Conservation (phyloP, 2,888 invertebrate species). For the Seira musarum region DNA sequence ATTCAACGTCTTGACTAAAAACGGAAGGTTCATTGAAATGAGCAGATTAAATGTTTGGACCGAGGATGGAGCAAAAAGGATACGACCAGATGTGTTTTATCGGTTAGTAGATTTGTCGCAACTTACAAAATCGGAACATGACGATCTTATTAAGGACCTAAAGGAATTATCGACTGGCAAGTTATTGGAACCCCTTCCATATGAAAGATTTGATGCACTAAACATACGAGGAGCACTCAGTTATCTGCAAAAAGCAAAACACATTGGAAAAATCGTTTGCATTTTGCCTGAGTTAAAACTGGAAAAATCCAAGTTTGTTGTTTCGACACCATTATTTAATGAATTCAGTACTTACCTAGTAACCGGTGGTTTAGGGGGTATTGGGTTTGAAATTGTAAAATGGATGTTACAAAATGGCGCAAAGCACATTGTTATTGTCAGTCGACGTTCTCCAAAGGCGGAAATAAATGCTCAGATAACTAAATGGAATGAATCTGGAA, state of each 20-base stretch:
- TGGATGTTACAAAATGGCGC: conserved; percentile 52
- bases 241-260: conserved; percentile 56
- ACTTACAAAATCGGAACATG: conserved; percentile 2
- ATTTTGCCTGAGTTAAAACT: conserved; percentile 45
- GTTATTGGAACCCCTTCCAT: conserved; percentile 44
- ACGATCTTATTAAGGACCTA: conserved; percentile 9
- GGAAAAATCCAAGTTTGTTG: conserved; percentile 1
- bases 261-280: conserved; percentile 58
- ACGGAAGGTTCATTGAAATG: conserved; percentile 61
- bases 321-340: conserved; percentile 31
- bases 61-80: conserved; percentile 41
- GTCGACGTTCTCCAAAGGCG: conserved; percentile 17
- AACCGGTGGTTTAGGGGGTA: conserved; percentile 51
- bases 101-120: conserved; percentile 44
- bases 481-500: conserved; percentile 26
- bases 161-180: conserved; percentile 8
- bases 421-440: conserved; percentile 40
- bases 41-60: conserved; percentile 52
- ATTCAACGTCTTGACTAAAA: conserved; percentile 21
- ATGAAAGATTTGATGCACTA: conserved; percentile 47
- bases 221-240: conserved; percentile 45
- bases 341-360: conserved; percentile 38
- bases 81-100: conserved; percentile 56
- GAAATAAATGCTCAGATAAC: conserved; percentile 2
- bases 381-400: conserved; percentile 47